These are phyloP conservation scores for Bombus sylvicola DNA, from an alignment of 1,140 invertebrate species.

Conservation along the genomic window DNA sequence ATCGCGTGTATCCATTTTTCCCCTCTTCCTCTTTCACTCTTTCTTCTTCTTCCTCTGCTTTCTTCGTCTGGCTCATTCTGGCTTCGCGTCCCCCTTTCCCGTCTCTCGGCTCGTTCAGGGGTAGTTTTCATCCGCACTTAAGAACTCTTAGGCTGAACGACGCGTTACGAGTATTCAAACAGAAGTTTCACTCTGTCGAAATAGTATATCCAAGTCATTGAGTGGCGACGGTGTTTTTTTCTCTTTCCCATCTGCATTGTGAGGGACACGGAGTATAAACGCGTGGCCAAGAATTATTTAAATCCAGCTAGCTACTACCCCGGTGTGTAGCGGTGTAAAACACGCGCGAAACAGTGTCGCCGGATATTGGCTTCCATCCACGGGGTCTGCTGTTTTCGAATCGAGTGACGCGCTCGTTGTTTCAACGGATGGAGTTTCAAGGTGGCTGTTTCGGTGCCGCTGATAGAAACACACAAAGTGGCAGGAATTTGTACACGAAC, in stretches of 20 bases:
- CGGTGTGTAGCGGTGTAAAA: background rate
- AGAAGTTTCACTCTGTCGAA: conserved; percentile 36
- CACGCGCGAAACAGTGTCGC: conserved; percentile 1
- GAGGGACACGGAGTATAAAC: background rate
- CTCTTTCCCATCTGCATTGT: no score
- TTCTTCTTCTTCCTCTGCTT: background rate
- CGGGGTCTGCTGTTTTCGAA: conserved; percentile 4
- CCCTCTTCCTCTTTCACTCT: background rate
- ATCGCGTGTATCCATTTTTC: conserved; percentile 52
- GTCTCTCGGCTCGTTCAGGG: background rate
- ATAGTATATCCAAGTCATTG: conserved; percentile 29
- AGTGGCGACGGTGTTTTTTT: conserved; percentile 25
- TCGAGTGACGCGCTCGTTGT: background rate
- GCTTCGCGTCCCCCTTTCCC: background rate
- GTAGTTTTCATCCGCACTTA: conserved; percentile 45
- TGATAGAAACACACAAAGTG: background rate
- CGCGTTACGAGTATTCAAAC: conserved; percentile 40
- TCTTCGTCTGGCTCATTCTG: background rate
- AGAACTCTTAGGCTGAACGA: conserved; percentile 30
- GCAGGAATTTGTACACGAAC: conserved; percentile 5
- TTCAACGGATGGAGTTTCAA: conserved; percentile 9
- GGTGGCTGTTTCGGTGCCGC: background rate
- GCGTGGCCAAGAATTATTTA: conserved; percentile 26
- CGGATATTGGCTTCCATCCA: conserved; percentile 16
- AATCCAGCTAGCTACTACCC: no score